A percentile compares a stretch with the other conserved stretches of the same genome.
Evolutionary conservation across 2,888 invertebrate genomes (phyloP).

Genomic region (Patella caerulea): DNA sequence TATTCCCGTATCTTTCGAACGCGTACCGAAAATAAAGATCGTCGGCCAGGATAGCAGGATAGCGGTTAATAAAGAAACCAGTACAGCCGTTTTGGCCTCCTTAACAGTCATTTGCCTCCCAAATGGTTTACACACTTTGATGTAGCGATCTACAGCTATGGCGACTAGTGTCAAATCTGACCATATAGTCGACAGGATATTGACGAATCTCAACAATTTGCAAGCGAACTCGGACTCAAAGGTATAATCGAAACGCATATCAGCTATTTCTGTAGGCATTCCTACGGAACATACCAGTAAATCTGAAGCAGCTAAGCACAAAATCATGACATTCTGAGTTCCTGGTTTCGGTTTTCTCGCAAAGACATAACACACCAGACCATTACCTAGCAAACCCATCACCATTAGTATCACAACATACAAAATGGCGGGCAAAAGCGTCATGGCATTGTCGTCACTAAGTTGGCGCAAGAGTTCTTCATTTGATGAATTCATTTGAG

Average conservation of each 20-base stretch:
- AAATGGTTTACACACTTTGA: constrained; percentile 52
- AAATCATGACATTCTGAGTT: constrained; percentile 51
- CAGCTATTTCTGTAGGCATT: constrained; percentile 55
- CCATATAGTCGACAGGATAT: constrained; percentile 42
- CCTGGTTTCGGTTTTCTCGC: constrained; percentile 44
- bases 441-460: constrained; percentile 43
- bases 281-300: constrained; percentile 50
- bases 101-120: constrained; percentile 45
- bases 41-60: constrained; percentile 30
- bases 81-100: constrained; percentile 38
- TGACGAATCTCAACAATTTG: constrained; percentile 40
- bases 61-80: constrained; percentile 18
- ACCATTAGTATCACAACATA: constrained; percentile 49
- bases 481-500: too few species aligned
- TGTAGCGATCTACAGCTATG: constrained; percentile 55
- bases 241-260: constrained; percentile 51
- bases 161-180: constrained; percentile 47
- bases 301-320: constrained; percentile 52
- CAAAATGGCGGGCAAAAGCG: constrained; percentile 51
- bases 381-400: constrained; percentile 53
- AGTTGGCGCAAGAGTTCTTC: constrained; percentile 31
- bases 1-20: constrained; percentile 24
- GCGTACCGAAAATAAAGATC: constrained; percentile 31
- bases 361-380: constrained; percentile 51
- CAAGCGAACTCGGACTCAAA: constrained; percentile 53